Evolutionary conservation across 2,888 invertebrate species (phyloP).

Genomic region (Petrophora chlorosata): DNA sequence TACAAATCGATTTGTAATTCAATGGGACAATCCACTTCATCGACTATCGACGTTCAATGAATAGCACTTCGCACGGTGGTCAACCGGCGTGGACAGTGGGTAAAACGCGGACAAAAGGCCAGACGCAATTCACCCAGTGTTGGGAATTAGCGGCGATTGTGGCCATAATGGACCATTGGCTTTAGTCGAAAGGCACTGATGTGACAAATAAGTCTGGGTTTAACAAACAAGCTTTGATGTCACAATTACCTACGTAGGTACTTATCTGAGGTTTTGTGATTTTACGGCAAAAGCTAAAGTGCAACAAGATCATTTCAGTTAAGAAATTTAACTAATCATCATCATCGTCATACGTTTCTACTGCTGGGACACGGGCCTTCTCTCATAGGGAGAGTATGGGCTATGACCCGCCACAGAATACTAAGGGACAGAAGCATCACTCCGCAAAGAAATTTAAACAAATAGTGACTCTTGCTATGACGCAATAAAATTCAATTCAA

Average conservation of each 20-base stretch:
- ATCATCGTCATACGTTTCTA: too few species aligned
- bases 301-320: too few species aligned
- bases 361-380: too few species aligned
- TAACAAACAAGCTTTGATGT: constrained; percentile 7
- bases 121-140: constrained; percentile 45
- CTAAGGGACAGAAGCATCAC: too few species aligned
- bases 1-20: constrained; percentile 11
- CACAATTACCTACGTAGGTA: too few species aligned
- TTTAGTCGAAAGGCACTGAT: constrained; percentile 44
- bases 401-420: too few species aligned
- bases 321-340: too few species aligned
- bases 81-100: constrained; percentile 31
- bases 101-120: constrained; percentile 39
- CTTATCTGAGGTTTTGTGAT: background rate
- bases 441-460: too few species aligned
- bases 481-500: too few species aligned
- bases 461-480: too few species aligned
- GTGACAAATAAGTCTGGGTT: constrained; percentile 50
- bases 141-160: constrained; percentile 11
- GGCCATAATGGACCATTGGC: constrained; percentile 36
- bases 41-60: constrained; percentile 17
- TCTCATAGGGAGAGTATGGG: too few species aligned
- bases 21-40: constrained; percentile 7
- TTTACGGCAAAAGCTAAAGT: background rate
- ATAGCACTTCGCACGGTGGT: constrained; percentile 47